These are phyloP conservation scores for Zoanthus sociatus DNA, from an alignment of 92 coral and sea anemone genomes.

Conservation along the genomic window DNA sequence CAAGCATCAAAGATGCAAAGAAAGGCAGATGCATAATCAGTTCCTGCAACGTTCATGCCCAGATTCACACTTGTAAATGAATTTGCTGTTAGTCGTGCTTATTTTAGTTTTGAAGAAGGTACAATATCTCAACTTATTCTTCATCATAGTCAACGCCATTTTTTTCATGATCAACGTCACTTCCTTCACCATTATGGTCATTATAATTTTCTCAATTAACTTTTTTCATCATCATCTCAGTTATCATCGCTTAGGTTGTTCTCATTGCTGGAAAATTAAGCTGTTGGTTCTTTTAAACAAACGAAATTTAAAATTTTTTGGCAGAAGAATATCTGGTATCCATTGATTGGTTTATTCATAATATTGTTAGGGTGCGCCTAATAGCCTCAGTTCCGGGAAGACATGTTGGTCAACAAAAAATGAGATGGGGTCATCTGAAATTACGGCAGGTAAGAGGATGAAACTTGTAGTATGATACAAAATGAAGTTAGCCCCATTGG, in stretches of 20 bases:
- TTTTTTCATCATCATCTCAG: no score
- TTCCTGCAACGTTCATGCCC: no score
- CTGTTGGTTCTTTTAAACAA: no score
- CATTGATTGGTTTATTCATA: not conserved
- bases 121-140: not conserved
- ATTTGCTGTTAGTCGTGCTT: no score
- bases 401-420: constrained; percentile 83
- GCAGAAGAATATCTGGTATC: not conserved
- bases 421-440: constrained; percentile 97
- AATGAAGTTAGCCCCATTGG: no score
- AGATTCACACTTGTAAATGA: no score
- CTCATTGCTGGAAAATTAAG: no score
- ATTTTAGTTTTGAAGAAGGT: no score
- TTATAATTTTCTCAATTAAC: not conserved
- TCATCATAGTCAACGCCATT: not conserved
- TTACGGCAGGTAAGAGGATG: constrained; percentile 78
- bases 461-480: not conserved
- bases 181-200: not conserved
- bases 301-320: not conserved
- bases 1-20: no score
- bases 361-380: constrained; percentile 74
- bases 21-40: no score
- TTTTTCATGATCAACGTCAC: not conserved
- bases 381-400: constrained; percentile 98
- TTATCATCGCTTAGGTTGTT: no score